Conservation (phyloP, 2,113 vertebrate species). For the Archilochus colubris region DNA sequence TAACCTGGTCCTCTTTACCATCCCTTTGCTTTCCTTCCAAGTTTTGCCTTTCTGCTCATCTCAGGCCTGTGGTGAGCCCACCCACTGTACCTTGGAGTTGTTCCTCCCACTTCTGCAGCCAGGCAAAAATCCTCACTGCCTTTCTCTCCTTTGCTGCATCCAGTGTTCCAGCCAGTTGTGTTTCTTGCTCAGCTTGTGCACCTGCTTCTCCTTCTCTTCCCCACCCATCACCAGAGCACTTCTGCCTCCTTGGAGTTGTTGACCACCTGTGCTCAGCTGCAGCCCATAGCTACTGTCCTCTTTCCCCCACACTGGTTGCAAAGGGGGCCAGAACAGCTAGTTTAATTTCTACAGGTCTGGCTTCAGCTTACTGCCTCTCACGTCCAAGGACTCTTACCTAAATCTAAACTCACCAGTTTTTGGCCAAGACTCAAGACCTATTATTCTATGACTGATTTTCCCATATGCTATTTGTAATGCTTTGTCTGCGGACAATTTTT, state of each 20-base stretch:
- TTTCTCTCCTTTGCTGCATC: not conserved
- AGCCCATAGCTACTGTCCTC: not conserved
- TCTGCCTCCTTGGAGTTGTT: not conserved
- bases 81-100: not conserved
- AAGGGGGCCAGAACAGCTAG: not conserved
- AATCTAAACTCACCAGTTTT: not conserved
- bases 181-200: not conserved
- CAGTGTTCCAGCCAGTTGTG: not conserved
- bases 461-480: not conserved
- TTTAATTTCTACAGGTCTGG: not conserved
- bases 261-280: not conserved
- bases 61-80: fast-evolving
- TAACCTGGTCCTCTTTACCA: not conserved
- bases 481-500: not conserved
- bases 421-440: not conserved
- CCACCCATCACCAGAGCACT: not conserved
- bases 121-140: not conserved
- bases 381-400: not conserved
- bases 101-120: not conserved
- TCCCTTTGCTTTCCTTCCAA: not conserved
- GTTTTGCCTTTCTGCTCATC: fast-evolving
- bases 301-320: fast-evolving
- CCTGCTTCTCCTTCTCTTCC: not conserved
- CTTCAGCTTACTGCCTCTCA: not conserved
- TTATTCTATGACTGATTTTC: not conserved